Base-by-base conservation (phyloP, 92 coral and sea anemone species). In the Phymanthus crucifer region DNA sequence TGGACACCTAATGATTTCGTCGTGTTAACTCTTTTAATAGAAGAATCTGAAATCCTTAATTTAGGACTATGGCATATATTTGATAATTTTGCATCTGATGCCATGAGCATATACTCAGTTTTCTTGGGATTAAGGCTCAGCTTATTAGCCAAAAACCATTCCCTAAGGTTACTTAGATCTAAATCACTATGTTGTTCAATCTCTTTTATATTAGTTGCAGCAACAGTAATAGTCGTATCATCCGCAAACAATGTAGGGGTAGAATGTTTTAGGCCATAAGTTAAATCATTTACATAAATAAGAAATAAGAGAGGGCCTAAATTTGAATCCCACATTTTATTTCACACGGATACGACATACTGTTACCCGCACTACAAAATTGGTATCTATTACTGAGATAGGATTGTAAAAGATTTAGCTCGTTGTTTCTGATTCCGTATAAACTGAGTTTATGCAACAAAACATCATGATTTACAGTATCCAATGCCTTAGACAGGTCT, bases 201-300 rank as follows among this genome's bases (percentile, higher is more conserved):
- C 38, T 66, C 17, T 17, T 66, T 66, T 66, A 31, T 17, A 34
- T 66, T 66, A 66, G 4, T 11, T 29, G 19, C 38, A 66, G 68
- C 26, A 16, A 61, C 68, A 61, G 68, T 61, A 31, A 61, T 19
- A 61, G 71, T 47, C 38, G 78, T 74, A 24, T 74, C 68, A 24
- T 74, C 78, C 2, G 78, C 78, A 74, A 46, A 40, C 32, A 74
- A 46, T 45, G 68, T 74, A 9, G 68, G 58, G 19, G 57, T 74
- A 74, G 78, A 45, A 74, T 74, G 78, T 3, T 74, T 32, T 23
- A 47, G 17, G 17, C 78, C 18, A 6, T 74, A 1, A 1, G 70
- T 67, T 10, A 74, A 34, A 17, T 74, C 78, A 26, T 43, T 74
- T 32, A 74, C 24, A 52, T 74, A 74, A 14, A 74, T 4, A 21